Evolutionary conservation across 1,140 invertebrate species (phyloP).

Genomic region (Caenorhabditis remanei): DNA sequence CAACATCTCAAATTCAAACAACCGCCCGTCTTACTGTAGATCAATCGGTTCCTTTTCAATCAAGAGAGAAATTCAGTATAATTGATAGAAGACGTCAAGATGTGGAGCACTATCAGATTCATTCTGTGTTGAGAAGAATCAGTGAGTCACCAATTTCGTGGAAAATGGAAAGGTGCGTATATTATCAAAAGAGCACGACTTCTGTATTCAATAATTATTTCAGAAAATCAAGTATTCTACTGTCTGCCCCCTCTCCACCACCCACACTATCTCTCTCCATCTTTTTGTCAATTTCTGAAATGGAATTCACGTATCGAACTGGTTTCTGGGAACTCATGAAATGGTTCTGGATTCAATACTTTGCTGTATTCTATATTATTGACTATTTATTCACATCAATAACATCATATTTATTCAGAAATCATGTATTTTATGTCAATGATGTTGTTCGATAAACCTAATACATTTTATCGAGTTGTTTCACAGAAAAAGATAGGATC

Average conservation of each 20-base stretch:
- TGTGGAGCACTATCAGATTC: slow-evolving; percentile 7
- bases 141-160: background rate
- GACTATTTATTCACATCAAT: slow-evolving; percentile 4
- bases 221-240: too few species aligned
- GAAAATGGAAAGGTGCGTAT: background rate
- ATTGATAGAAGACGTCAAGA: slow-evolving; percentile 2
- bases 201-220: too few species aligned
- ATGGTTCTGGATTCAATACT: slow-evolving; percentile 63
- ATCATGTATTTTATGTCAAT: too few species aligned
- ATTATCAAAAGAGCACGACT: too few species aligned
- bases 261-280: slow-evolving; percentile 5
- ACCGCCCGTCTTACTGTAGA: too few species aligned
- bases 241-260: too few species aligned
- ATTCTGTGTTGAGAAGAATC: background rate
- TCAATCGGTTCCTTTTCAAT: too few species aligned
- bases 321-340: slow-evolving; percentile 60
- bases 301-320: slow-evolving; percentile 59
- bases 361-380: slow-evolving; percentile 46
- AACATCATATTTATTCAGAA: slow-evolving; percentile 26
- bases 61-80: too few species aligned
- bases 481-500: too few species aligned
- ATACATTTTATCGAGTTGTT: too few species aligned
- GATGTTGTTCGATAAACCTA: background rate
- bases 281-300: background rate
- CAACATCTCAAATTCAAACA: too few species aligned